Conservation (phyloP, 2,113 vertebrate species). For the Xenopus borealis region DNA sequence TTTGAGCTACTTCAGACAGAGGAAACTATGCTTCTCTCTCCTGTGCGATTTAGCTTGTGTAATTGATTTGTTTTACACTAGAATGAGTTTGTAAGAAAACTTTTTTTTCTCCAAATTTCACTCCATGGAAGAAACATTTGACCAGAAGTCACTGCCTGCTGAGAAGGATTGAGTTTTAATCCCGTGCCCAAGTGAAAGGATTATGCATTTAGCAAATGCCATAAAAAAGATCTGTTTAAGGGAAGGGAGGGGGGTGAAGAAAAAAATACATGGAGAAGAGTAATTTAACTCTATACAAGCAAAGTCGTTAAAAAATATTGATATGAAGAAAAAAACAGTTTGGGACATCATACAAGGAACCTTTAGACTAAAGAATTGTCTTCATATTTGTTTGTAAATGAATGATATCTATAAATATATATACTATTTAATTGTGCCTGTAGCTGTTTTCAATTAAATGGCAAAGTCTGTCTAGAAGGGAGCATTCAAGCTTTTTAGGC, state of each 20-base stretch:
- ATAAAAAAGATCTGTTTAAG: conserved; percentile 20
- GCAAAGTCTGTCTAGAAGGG: no score
- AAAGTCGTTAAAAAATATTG: no score
- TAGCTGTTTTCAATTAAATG: no score
- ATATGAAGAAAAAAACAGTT: no score
- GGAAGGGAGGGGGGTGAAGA: background rate
- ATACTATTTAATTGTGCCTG: no score
- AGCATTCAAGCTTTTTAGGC: no score
- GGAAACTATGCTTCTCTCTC: background rate
- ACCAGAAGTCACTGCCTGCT: conserved; percentile 40
- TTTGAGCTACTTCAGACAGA: background rate
- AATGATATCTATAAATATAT: no score
- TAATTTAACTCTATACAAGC: conserved; percentile 21
- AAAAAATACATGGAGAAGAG: conserved; percentile 3
- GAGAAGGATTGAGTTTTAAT: conserved; percentile 42
- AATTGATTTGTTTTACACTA: conserved; percentile 40
- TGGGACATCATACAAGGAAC: no score
- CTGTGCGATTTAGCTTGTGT: conserved; percentile 24
- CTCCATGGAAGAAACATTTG: conserved; percentile 40
- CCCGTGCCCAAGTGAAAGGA: conserved; percentile 34
- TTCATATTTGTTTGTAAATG: no score
- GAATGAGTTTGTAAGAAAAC: conserved; percentile 40
- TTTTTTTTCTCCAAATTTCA: conserved; percentile 13
- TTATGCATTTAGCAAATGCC: conserved; percentile 38
- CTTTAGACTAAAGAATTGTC: no score